phyloP scores from a whole-genome alignment of 2,888 invertebrate genomes.

The Pachydiplax longipennis region DNA sequence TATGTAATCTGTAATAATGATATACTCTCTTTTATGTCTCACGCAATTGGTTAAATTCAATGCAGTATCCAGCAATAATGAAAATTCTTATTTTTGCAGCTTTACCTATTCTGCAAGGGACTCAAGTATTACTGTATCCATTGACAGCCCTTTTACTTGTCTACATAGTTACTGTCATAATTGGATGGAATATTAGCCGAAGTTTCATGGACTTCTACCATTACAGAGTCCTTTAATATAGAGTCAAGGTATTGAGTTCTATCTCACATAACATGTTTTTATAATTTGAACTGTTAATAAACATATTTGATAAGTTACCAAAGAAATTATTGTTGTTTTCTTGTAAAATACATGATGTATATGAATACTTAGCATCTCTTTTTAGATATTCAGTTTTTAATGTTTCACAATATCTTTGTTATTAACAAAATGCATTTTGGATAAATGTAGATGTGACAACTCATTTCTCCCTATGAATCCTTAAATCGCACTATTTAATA shows the following conservation, averaged over 20 bases:
- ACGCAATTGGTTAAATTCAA: background rate
- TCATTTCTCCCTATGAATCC: no score
- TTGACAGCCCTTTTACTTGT: conserved; percentile 78
- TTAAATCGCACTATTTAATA: no score
- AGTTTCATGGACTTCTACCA: conserved; percentile 85
- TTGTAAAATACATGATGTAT: no score
- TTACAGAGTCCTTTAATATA: conserved; percentile 72
- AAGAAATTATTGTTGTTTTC: no score
- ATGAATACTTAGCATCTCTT: no score
- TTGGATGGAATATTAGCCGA: conserved; percentile 84
- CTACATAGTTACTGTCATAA: conserved; percentile 78
- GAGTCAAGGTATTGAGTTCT: background rate
- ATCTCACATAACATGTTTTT: no score
- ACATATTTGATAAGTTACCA: no score
- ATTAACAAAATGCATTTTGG: no score
- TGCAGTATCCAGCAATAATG: conserved; percentile 13
- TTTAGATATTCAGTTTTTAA: no score
- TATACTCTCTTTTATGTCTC: background rate
- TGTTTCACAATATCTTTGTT: no score
- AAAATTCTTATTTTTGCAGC: conserved; percentile 66
- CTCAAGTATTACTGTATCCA: conserved; percentile 83
- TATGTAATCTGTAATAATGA: background rate
- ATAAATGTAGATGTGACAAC: no score
- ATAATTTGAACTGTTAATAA: no score
- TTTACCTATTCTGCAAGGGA: conserved; percentile 85